phyloP scores from a whole-genome alignment of 1,140 invertebrate species.

The Bombus difficillimus region DNA sequence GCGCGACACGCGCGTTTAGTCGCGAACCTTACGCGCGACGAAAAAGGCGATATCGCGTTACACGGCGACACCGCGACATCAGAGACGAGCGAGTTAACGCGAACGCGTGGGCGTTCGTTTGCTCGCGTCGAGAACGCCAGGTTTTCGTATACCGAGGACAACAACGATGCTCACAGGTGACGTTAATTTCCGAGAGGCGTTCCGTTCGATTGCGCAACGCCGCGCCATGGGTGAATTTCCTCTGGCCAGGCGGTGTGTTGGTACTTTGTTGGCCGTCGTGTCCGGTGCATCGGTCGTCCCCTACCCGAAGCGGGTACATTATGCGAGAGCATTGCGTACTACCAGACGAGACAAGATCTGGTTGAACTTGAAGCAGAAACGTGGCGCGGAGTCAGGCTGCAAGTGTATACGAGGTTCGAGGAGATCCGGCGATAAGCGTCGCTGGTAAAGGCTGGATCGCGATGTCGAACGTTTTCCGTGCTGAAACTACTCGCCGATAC shows the following conservation, averaged over 20 bases:
- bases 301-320: constrained; percentile 5
- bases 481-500: constrained; percentile 7
- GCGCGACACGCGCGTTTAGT: background rate
- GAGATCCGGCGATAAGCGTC: constrained; percentile 26
- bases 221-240: background rate
- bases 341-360: constrained; percentile 39
- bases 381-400: background rate
- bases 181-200: background rate
- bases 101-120: too few species aligned
- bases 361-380: constrained; percentile 39
- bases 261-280: background rate
- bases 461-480: constrained; percentile 33
- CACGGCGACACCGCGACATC: too few species aligned
- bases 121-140: too few species aligned
- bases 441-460: background rate
- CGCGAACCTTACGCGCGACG: background rate
- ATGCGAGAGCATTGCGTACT: constrained; percentile 32
- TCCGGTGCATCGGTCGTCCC: background rate
- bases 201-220: background rate
- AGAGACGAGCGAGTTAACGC: too few species aligned
- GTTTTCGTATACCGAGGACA: too few species aligned
- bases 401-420: background rate
- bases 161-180: background rate
- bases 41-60: too few species aligned
- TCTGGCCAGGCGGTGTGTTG: background rate